These are phyloP conservation scores for Atta cephalotes DNA, from an alignment of 1,140 invertebrate genomes.

Conservation along the genomic window DNA sequence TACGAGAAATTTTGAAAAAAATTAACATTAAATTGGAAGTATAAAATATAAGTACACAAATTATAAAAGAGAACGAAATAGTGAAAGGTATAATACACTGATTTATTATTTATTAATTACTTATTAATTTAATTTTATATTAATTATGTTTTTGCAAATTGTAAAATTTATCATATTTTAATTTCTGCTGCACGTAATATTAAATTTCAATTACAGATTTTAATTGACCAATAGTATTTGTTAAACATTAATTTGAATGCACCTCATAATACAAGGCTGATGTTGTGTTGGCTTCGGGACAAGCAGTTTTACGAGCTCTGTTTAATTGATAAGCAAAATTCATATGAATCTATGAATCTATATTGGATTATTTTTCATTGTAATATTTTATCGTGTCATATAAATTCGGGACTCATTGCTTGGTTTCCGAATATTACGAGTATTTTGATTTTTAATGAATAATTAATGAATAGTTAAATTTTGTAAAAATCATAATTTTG, in stretches of 20 bases:
- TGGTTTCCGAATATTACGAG: too few species aligned
- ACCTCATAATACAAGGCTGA: neutral
- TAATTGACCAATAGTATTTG: neutral
- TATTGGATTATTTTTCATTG: neutral
- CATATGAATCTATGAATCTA: too few species aligned
- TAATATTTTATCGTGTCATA: neutral
- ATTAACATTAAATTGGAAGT: neutral
- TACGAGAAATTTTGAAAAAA: neutral
- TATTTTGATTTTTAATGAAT: too few species aligned
- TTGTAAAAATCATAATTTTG: too few species aligned
- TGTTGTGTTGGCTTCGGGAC: too few species aligned
- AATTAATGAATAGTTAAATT: too few species aligned
- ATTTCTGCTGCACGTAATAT: neutral
- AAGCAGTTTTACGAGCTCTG: too few species aligned
- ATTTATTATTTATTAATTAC: constrained; percentile 5
- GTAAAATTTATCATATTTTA: neutral
- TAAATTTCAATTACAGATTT: neutral
- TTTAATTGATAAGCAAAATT: neutral
- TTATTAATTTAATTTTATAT: neutral
- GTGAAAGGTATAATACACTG: neutral
- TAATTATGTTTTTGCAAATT: neutral
- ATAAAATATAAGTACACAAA: neutral
- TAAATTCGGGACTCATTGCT: neutral
- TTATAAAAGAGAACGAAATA: neutral
- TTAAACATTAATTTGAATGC: neutral